Percentiles rank a stretch among this genome's conserved stretches.
Conservation (phyloP, 2,113 vertebrate genomes). For the Tupaia chinensis region DNA sequence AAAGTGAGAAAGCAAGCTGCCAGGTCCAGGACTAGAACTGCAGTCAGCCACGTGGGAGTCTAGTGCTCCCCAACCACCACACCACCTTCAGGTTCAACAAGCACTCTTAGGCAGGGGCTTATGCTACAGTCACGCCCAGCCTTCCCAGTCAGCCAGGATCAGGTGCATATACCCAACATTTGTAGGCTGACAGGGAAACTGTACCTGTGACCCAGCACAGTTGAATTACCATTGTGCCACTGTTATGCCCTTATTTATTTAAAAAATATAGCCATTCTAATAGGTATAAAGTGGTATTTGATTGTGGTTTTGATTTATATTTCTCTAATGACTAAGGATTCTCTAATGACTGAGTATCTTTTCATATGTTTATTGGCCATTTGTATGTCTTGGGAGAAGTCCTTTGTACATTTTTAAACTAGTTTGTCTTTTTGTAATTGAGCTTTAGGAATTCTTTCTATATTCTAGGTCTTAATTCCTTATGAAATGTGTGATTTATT, state of each 20-base stretch:
- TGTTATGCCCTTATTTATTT: not conserved
- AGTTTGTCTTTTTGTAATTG: not conserved
- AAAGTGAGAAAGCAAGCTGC: too few relatives aligned
- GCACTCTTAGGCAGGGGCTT: too few relatives aligned
- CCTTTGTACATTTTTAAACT: not conserved
- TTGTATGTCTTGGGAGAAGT: not conserved
- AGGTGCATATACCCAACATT: too few relatives aligned
- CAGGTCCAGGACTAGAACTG: too few relatives aligned
- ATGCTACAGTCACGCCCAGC: too few relatives aligned
- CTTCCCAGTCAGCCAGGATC: too few relatives aligned
- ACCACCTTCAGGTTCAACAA: too few relatives aligned
- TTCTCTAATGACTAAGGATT: not conserved
- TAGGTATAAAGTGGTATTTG: not conserved
- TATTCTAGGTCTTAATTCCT: not conserved
- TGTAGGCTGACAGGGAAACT: too few relatives aligned
- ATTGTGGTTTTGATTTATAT: not conserved
- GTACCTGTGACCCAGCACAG: too few relatives aligned
- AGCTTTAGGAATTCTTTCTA: not conserved
- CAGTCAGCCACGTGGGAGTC: too few relatives aligned
- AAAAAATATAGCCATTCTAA: not conserved
- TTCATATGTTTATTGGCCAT: not conserved
- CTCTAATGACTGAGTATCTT: not conserved
- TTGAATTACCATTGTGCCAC: too few relatives aligned
- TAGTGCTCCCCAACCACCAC: too few relatives aligned
- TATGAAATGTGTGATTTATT: not conserved